Percentiles rank a stretch among this genome's conserved stretches.
These are phyloP conservation scores for Solenodon paradoxus DNA, from an alignment of 2,113 vertebrate species.

Conservation along the genomic window DNA sequence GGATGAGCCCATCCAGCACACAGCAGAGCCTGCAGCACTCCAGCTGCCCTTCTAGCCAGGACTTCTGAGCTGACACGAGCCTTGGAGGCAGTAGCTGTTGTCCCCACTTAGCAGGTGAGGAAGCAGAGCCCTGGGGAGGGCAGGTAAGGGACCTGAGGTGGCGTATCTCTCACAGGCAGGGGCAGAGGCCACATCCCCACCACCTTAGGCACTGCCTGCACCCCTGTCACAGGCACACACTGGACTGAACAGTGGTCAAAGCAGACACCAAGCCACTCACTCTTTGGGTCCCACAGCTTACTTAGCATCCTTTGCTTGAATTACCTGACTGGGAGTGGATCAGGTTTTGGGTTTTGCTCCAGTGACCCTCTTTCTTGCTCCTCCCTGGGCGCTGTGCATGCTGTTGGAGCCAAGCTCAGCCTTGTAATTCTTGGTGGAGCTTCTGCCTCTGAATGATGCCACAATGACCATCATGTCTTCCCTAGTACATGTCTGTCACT, in stretches of 20 bases:
- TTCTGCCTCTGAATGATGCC: background rate
- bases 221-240: too few species aligned
- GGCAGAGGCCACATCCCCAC: background rate
- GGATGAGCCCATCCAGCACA: background rate
- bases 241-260: background rate
- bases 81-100: background rate
- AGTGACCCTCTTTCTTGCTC: background rate
- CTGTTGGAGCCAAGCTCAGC: background rate
- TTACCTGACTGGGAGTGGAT: background rate
- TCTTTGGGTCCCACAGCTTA: background rate
- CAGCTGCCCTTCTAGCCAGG: background rate
- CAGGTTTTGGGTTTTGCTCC: background rate
- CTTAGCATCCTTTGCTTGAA: background rate
- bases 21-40: background rate
- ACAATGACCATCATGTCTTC: background rate
- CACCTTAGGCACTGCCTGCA: background rate
- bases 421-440: background rate
- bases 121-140: background rate
- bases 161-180: background rate
- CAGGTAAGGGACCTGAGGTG: background rate
- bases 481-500: background rate
- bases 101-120: background rate
- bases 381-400: background rate
- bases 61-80: too few species aligned
- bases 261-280: accelerated